phyloP scores from a whole-genome alignment of 2,113 vertebrate genomes.

The Bubo blakistoni region DNA sequence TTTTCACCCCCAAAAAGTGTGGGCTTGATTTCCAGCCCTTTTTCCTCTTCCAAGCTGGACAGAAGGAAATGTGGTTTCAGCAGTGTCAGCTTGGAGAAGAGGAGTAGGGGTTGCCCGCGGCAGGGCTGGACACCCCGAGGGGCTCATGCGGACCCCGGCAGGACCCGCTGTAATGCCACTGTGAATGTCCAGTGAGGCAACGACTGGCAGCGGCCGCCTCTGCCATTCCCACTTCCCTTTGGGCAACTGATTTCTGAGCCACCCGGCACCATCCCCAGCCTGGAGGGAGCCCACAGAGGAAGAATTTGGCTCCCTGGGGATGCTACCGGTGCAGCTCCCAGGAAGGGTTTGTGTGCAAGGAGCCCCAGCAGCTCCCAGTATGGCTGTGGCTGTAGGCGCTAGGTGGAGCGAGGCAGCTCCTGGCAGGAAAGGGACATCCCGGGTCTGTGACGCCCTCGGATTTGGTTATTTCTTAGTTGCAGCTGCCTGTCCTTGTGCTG shows the following conservation, averaged over 20 bases:
- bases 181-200: background rate
- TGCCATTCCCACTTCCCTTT: background rate
- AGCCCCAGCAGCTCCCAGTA: background rate
- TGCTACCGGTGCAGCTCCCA: rapidly evolving
- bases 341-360: background rate
- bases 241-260: background rate
- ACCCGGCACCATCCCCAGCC: background rate
- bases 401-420: background rate
- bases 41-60: background rate
- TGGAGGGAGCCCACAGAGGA: background rate
- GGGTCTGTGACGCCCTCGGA: rapidly evolving
- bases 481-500: background rate
- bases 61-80: background rate
- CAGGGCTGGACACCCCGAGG: rapidly evolving
- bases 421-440: background rate
- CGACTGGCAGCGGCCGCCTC: rapidly evolving
- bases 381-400: rapidly evolving
- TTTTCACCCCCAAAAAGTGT: background rate
- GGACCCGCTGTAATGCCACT: background rate
- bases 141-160: background rate
- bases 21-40: background rate
- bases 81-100: background rate
- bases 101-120: background rate
- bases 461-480: background rate
- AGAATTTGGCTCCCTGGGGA: background rate